Percentiles rank a stretch among this genome's conserved stretches.
These are phyloP conservation scores for Tachysurus fulvidraco DNA, from an alignment of 2,113 vertebrate genomes.

Conservation along the genomic window DNA sequence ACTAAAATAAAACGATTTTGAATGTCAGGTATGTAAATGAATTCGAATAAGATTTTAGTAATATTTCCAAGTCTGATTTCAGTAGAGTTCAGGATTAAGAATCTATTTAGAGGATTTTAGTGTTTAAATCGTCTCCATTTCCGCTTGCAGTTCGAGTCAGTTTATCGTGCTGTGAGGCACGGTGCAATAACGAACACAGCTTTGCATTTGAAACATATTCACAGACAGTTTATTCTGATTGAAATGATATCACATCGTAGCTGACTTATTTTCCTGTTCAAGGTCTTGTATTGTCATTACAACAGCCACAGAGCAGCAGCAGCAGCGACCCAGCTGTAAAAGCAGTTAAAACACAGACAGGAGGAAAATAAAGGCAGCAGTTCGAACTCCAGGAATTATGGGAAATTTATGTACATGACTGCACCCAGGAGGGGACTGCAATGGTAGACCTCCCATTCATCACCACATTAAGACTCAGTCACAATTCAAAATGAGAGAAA, in stretches of 20 bases:
- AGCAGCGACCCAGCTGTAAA: slow-evolving; percentile 86
- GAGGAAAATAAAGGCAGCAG: slow-evolving; percentile 57
- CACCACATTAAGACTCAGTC: slow-evolving; percentile 60
- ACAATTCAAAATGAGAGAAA: slow-evolving; percentile 55
- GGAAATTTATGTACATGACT: slow-evolving; percentile 58
- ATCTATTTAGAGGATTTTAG: neutral
- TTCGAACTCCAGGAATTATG: slow-evolving; percentile 61
- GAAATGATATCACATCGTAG: slow-evolving; percentile 96
- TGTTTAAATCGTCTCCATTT: neutral
- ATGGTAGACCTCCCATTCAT: slow-evolving; percentile 47
- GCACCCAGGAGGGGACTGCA: slow-evolving; percentile 36
- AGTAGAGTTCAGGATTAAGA: neutral
- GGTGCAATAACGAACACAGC: slow-evolving; percentile 53
- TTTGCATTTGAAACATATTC: slow-evolving; percentile 82
- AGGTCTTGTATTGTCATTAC: slow-evolving; percentile 79
- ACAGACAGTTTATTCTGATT: slow-evolving; percentile 98
- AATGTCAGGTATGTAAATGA: no score
- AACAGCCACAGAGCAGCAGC: slow-evolving; percentile 84
- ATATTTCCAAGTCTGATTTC: neutral
- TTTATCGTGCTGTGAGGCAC: neutral
- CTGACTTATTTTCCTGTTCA: slow-evolving; percentile 77
- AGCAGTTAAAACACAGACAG: slow-evolving; percentile 81
- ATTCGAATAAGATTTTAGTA: neutral
- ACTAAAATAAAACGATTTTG: neutral
- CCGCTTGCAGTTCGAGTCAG: neutral